Evolutionary conservation across 2,113 vertebrate species (phyloP).

Genomic region (Geococcyx californianus): DNA sequence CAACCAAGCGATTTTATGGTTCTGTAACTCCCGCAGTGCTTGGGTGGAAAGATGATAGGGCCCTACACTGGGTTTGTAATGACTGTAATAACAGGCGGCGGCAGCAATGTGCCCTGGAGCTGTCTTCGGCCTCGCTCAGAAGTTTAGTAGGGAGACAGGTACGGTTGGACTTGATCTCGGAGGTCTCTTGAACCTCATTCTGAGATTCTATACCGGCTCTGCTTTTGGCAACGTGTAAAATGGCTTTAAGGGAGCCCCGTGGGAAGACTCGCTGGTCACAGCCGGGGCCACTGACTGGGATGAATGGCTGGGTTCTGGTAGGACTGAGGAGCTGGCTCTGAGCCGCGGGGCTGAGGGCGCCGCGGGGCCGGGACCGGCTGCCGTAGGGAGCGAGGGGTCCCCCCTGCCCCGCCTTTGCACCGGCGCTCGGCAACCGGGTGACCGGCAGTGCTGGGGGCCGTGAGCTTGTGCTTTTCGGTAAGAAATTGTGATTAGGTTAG

Average conservation of each 20-base stretch:
- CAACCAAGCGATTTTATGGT: no score
- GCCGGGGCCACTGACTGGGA: background rate
- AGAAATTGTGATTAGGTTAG: background rate
- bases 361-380: no score
- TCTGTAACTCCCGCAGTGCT: background rate
- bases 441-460: background rate
- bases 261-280: background rate
- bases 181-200: no score
- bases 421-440: rapidly evolving
- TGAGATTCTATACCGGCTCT: background rate
- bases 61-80: background rate
- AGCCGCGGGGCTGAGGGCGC: background rate
- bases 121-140: background rate
- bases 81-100: background rate
- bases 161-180: no score
- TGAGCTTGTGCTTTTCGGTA: background rate
- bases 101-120: background rate
- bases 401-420: background rate
- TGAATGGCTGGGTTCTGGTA: background rate
- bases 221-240: background rate
- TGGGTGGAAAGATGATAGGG: background rate
- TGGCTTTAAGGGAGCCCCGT: background rate
- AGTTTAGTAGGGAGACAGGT: no score
- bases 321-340: background rate
- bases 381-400: no score